A percentile compares a stretch with the other conserved stretches of the same genome.
phyloP scores from a whole-genome alignment of 1,140 invertebrate genomes.

The Oncopeltus fasciatus region DNA sequence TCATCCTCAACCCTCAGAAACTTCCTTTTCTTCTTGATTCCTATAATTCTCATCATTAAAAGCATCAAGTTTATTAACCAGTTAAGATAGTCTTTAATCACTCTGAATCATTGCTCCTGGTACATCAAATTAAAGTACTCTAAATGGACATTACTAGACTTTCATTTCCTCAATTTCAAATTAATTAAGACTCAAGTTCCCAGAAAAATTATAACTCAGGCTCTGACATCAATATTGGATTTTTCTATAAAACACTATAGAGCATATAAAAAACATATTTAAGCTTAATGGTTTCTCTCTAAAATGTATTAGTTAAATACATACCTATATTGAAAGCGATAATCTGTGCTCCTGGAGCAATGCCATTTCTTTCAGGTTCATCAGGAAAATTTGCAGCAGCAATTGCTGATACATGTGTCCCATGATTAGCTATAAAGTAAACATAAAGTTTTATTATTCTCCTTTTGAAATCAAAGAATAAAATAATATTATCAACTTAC shows the following conservation, averaged over 20 bases:
- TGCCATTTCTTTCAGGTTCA: conserved; percentile 77
- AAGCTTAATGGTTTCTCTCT: background rate
- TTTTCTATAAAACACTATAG: background rate
- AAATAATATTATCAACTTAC: conserved; percentile 42
- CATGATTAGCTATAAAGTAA: conserved; percentile 64
- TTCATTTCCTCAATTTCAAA: too few relatives aligned
- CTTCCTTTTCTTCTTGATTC: too few relatives aligned
- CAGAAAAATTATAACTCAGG: too few relatives aligned
- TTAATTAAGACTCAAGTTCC: too few relatives aligned
- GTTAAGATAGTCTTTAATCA: too few relatives aligned
- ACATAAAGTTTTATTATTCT: background rate
- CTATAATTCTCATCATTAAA: too few relatives aligned
- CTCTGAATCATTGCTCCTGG: too few relatives aligned
- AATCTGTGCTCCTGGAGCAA: conserved; percentile 93
- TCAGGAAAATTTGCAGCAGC: conserved; percentile 84
- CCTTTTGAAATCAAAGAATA: background rate
- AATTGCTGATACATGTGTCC: conserved; percentile 93
- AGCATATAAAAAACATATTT: background rate
- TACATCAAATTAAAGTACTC: too few relatives aligned
- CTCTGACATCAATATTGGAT: background rate
- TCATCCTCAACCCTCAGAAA: too few relatives aligned
- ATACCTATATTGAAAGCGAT: conserved; percentile 76
- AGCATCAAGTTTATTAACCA: too few relatives aligned
- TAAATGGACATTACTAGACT: too few relatives aligned
- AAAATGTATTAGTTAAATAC: background rate